A percentile compares a stretch with the other conserved stretches of the same genome.
phyloP scores from a whole-genome alignment of 2,113 vertebrate species.

The Notarius quadriscutis region DNA sequence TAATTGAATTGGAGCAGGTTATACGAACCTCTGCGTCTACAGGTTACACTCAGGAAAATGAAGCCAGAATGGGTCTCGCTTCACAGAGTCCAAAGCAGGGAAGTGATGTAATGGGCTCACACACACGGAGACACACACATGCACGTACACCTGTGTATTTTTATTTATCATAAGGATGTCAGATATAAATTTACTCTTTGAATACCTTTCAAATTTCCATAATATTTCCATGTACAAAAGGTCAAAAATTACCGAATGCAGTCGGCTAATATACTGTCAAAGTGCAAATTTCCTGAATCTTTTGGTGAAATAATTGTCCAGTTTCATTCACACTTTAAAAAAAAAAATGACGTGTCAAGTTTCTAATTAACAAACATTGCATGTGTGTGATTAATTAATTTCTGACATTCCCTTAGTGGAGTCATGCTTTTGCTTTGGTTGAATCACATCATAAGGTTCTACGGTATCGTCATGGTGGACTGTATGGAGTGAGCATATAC shows the following conservation, averaged over 20 bases:
- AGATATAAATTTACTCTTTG: background rate
- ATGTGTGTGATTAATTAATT: background rate
- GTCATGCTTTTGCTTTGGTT: background rate
- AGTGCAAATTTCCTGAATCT: background rate
- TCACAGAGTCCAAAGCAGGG: slow-evolving; percentile 20
- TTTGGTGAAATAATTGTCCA: background rate
- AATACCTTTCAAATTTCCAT: background rate
- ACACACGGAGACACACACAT: background rate
- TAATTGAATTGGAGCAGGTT: slow-evolving; percentile 48
- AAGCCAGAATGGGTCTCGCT: slow-evolving; percentile 17
- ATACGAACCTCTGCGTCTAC: slow-evolving; percentile 37
- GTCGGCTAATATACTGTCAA: background rate
- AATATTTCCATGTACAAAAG: background rate
- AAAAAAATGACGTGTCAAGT: background rate
- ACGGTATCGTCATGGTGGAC: background rate
- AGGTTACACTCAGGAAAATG: slow-evolving; percentile 39
- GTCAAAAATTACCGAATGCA: background rate
- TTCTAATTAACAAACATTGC: background rate
- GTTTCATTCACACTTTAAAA: background rate
- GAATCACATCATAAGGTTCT: background rate
- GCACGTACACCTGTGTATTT: no score
- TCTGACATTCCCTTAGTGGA: background rate
- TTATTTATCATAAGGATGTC: background rate
- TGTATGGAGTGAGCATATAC: background rate
- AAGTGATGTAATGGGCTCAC: slow-evolving; percentile 9